Base-by-base conservation (phyloP, 2,888 invertebrate genomes). In the Mycogona germanica region DNA sequence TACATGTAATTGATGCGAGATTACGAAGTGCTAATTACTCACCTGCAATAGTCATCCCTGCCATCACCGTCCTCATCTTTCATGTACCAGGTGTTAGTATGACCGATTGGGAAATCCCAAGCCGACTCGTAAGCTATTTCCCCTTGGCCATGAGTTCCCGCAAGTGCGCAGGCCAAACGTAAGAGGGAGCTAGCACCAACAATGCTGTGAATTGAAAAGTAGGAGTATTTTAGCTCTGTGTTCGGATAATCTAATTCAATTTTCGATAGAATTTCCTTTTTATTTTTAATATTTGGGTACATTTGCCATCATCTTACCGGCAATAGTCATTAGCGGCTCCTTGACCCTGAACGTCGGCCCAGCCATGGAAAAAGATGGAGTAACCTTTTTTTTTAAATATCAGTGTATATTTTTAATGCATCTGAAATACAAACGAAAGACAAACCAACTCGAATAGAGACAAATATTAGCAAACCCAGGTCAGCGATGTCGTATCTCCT, bases 311-410 rank as follows among this genome's bases (percentile, higher is more conserved):
- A 40, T 19, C 17, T 45, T 29, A 48, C 48, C 48, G 29, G 48
- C 48, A 48, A 25, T 48, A 48, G 32, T 48, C 48, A 48, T 48
- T 48, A 28, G 48, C 48, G 29, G 48, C 48, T 7, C 48, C 48
- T 35, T 48, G 48, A 17, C 48, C 48, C 35, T 48, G 48, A 19
- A 48, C 48, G 25, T 48, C 48, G 19, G 35, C 48, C 48, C 48
- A 48, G 2, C 48, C 48, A 21, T 35, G 48, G 35, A 48, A 48
- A 12, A 23, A 32, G 9, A 32, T 17, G 4, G 19, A 28, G 25
- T 48, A 17, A 17, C 48, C 48, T n/a, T n/a, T n/a, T n/a, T n/a
- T n/a, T n/a, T n/a, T n/a, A n/a, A n/a, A n/a, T n/a, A n/a, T n/a
- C n/a, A n/a, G n/a, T n/a, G n/a, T n/a, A n/a, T n/a, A n/a, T n/a